These are phyloP conservation scores for Lutjanus campechanus DNA, from an alignment of 2,797 vertebrate genomes.

Conservation along the genomic window DNA sequence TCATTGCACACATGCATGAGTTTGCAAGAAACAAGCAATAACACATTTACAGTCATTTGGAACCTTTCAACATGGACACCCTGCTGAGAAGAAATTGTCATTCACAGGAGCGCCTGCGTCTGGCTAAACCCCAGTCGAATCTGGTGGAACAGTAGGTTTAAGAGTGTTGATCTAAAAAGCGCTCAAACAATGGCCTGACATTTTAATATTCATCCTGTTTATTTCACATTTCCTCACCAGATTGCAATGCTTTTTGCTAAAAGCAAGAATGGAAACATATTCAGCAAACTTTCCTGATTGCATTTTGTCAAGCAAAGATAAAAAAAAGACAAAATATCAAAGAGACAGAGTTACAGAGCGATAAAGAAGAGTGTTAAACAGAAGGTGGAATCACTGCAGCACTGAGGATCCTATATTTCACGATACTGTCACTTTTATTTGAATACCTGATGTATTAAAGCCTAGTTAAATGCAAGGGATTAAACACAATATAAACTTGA, in stretches of 20 bases:
- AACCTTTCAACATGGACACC: constrained; percentile 56
- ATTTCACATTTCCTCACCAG: constrained; percentile 22
- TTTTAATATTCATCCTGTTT: constrained; percentile 55
- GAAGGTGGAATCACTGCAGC: constrained; percentile 48
- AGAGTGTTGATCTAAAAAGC: constrained; percentile 13
- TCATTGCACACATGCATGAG: not conserved
- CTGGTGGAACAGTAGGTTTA: constrained; percentile 27
- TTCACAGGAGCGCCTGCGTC: constrained; percentile 9
- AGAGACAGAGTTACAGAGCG: constrained; percentile 18
- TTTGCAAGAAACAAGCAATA: constrained; percentile 30
- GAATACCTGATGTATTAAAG: constrained; percentile 63
- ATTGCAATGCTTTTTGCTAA: not conserved
- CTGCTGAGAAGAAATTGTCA: constrained; percentile 51
- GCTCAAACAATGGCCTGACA: constrained; percentile 45
- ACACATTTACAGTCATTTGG: constrained; percentile 43
- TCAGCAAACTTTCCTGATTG: constrained; percentile 33
- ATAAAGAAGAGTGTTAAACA: constrained; percentile 44
- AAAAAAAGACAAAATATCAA: constrained; percentile 1
- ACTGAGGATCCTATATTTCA: constrained; percentile 48
- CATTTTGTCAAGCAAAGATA: constrained; percentile 26
- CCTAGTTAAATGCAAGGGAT: constrained; percentile 65
- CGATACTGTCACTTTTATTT: constrained; percentile 67
- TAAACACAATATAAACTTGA: constrained; percentile 70
- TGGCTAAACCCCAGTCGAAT: constrained; percentile 15
- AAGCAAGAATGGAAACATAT: constrained; percentile 2